Conservation (phyloP, 2,797 vertebrate genomes). For the Morelia viridis region DNA sequence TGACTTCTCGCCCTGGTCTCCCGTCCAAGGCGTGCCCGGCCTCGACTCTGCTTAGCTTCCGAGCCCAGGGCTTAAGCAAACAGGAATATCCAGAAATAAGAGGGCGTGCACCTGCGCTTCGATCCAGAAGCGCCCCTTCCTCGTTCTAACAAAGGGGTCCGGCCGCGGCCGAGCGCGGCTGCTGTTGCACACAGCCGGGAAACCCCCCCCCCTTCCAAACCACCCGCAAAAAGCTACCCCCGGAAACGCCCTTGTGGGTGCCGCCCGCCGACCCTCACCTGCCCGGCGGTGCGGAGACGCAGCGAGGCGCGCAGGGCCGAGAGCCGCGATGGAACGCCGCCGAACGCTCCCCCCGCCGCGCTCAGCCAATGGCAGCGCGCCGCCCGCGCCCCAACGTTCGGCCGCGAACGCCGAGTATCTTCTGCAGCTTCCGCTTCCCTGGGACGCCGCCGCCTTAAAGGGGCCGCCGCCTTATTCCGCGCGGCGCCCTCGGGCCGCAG, state of each 20-base stretch:
- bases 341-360: neutral
- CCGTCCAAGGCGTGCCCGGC: too few species aligned
- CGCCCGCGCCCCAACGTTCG: neutral
- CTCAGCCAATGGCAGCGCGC: neutral
- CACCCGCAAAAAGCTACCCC: too few species aligned
- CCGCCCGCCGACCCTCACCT: neutral
- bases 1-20: neutral
- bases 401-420: neutral
- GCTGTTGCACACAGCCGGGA: neutral
- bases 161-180: too few species aligned
- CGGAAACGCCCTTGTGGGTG: neutral
- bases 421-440: neutral
- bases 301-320: neutral
- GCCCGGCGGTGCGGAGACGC: too few species aligned
- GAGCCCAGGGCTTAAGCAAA: neutral
- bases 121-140: neutral
- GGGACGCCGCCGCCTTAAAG: constrained; percentile 1
- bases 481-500: neutral
- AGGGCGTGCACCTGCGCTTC: too few species aligned
- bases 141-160: neutral
- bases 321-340: neutral
- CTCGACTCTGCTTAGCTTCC: neutral
- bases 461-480: neutral
- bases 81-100: too few species aligned
- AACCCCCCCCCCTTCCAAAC: neutral